Percentiles rank a stretch among this genome's conserved stretches.
These are phyloP conservation scores for Paramacrobiotus metropolitanus DNA, from an alignment of 1,140 invertebrate species.

Conservation along the genomic window DNA sequence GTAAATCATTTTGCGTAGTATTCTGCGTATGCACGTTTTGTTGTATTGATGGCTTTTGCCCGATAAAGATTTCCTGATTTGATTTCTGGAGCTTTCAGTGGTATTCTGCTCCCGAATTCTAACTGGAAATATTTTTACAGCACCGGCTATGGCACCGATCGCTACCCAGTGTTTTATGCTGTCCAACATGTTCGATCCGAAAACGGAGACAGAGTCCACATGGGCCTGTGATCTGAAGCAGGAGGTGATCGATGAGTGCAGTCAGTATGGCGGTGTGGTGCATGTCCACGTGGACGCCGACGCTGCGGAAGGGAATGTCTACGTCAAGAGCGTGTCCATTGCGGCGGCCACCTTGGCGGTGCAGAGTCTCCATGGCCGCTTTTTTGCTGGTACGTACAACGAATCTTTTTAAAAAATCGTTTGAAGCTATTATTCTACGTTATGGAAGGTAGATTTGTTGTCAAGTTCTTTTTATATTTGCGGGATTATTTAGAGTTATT, in stretches of 20 bases:
- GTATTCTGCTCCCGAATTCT: too few relatives aligned
- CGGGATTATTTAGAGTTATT: neutral
- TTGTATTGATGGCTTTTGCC: too few relatives aligned
- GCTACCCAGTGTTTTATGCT: conserved; percentile 98
- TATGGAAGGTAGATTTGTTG: conserved; percentile 5
- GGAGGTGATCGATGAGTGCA: conserved; percentile 95
- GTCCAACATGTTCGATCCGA: conserved; percentile 96
- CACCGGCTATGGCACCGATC: conserved; percentile 36
- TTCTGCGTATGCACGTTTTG: too few relatives aligned
- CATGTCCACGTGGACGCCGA: conserved; percentile 92
- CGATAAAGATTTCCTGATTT: too few relatives aligned
- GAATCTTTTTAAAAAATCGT: conserved; percentile 4
- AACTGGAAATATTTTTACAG: too few relatives aligned
- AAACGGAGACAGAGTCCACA: conserved; percentile 50
- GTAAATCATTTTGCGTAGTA: too few relatives aligned
- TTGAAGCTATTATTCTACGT: too few relatives aligned
- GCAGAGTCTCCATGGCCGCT: conserved; percentile 82
- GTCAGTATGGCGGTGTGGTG: conserved; percentile 84
- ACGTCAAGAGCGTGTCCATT: conserved; percentile 93
- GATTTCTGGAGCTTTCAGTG: too few relatives aligned
- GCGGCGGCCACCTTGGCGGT: conserved; percentile 83
- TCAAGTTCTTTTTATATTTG: neutral
- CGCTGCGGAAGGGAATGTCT: conserved; percentile 86
- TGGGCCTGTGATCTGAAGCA: conserved; percentile 85
- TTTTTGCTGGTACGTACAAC: conserved; percentile 51